phyloP scores from a whole-genome alignment of 2,113 vertebrate species.

The Podarcis muralis region DNA sequence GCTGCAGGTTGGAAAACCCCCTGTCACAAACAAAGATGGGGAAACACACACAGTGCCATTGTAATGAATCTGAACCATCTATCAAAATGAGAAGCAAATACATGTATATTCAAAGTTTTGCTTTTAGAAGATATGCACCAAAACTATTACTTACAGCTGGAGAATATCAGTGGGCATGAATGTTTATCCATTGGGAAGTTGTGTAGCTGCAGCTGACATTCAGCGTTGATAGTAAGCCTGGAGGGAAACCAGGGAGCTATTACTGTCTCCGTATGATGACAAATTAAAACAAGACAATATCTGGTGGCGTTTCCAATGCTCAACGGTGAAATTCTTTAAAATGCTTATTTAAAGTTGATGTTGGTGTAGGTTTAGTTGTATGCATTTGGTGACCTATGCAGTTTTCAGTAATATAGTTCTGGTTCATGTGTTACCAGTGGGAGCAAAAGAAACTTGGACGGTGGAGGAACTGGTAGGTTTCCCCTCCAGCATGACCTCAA shows the following conservation, averaged over 20 bases:
- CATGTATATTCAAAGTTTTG: not conserved
- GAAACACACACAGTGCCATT: not conserved
- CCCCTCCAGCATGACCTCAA: not conserved
- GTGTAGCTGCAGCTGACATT: constrained; percentile 95
- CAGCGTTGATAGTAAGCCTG: constrained; percentile 95
- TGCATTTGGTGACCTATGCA: not conserved
- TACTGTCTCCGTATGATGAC: constrained; percentile 23
- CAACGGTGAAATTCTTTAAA: fast-evolving
- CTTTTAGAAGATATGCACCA: not conserved
- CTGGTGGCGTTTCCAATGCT: not conserved
- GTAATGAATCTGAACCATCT: not conserved
- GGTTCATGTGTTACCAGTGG: not conserved
- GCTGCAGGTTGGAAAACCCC: not conserved
- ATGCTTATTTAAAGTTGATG: not conserved
- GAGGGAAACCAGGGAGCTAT: constrained; percentile 39
- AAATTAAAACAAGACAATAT: not conserved
- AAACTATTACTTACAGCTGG: constrained; percentile 91
- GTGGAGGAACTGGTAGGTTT: not conserved
- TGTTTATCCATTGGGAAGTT: constrained; percentile 99
- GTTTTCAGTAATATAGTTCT: not conserved
- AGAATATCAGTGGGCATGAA: constrained; percentile 95
- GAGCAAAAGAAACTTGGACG: not conserved
- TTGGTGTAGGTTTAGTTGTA: not conserved
- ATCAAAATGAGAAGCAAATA: not conserved
- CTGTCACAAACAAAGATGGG: not conserved